Conservation (phyloP, 2,797 vertebrate species). For the Jordanella pulchra region DNA sequence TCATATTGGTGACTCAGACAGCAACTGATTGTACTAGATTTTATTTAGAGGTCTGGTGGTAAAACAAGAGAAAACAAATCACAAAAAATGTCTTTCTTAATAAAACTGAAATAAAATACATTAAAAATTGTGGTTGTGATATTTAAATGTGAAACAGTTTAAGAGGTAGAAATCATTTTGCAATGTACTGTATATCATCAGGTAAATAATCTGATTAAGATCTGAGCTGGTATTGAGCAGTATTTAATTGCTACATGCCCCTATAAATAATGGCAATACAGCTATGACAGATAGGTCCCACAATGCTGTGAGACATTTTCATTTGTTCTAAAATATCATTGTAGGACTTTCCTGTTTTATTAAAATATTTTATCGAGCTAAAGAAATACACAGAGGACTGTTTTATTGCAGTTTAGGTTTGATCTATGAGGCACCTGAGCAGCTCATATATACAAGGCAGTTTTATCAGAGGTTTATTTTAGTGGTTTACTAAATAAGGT, state of each 20-base stretch:
- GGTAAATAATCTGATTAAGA: not conserved
- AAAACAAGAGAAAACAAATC: too few species aligned
- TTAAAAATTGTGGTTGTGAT: not conserved
- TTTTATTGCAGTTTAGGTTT: conserved; percentile 1
- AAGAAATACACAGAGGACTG: not conserved
- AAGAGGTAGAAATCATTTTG: not conserved
- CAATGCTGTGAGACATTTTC: not conserved
- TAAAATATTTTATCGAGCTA: conserved; percentile 1
- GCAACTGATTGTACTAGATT: not conserved
- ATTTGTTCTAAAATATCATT: conserved; percentile 6
- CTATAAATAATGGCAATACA: conserved; percentile 7
- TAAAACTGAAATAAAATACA: not conserved
- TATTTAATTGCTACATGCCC: not conserved
- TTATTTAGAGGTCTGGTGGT: too few species aligned
- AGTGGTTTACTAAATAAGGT: not conserved
- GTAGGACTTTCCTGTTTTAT: not conserved
- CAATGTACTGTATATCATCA: not conserved
- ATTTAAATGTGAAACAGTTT: not conserved
- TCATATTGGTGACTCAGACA: not conserved
- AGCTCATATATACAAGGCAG: conserved; percentile 1
- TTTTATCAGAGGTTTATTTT: not conserved
- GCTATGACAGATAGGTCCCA: not conserved
- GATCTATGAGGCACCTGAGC: not conserved
- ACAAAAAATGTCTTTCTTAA: too few species aligned
- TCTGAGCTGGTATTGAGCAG: not conserved